These are phyloP conservation scores for Colinus virginianus DNA, from an alignment of 2,113 vertebrate genomes.

Conservation along the genomic window DNA sequence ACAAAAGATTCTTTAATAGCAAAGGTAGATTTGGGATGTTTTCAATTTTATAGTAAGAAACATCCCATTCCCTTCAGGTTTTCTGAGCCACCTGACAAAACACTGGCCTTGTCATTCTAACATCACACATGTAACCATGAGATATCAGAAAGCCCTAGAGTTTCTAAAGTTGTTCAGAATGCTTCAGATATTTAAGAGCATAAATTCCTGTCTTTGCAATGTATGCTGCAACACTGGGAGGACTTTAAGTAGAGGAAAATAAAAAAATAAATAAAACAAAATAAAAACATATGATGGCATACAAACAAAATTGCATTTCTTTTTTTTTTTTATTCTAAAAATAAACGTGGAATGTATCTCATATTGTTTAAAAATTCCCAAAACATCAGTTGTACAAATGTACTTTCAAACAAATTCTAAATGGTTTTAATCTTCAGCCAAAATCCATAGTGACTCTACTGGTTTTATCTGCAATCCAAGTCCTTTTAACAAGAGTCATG, in stretches of 20 bases:
- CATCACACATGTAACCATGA: not conserved
- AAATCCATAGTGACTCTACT: not conserved
- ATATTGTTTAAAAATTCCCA: not conserved
- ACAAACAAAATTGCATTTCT: not conserved
- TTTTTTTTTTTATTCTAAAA: not conserved
- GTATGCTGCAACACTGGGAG: not conserved
- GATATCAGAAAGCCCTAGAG: not conserved
- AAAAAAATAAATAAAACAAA: conserved; percentile 3
- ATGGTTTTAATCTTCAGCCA: not conserved
- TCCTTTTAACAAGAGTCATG: not conserved
- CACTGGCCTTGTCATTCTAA: not conserved
- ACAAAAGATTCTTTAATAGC: not conserved
- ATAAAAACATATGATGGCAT: not conserved
- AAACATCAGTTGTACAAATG: not conserved
- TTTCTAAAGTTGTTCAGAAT: not conserved
- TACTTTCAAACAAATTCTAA: not conserved
- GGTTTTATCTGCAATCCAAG: not conserved
- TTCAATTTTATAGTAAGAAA: not conserved
- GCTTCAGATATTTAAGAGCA: not conserved
- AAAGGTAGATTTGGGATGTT: not conserved
- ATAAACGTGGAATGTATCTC: not conserved
- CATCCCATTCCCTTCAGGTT: not conserved
- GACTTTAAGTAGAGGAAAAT: not conserved
- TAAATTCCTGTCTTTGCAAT: not conserved
- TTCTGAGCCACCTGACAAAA: not conserved